These are phyloP conservation scores for Reticulitermes lucifugus DNA, from an alignment of 2,888 invertebrate genomes.

Conservation along the genomic window DNA sequence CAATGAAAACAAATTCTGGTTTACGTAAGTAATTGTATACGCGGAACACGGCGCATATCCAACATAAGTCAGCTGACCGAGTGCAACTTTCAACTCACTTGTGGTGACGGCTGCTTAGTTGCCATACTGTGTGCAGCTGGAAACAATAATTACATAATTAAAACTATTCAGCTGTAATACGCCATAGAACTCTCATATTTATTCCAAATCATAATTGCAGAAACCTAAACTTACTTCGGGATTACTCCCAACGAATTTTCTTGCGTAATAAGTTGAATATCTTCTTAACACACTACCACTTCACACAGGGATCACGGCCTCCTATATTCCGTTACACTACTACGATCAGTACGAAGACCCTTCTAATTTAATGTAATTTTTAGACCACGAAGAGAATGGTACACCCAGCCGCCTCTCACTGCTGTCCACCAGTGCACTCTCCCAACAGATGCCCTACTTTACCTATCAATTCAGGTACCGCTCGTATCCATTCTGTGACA, in stretches of 20 bases:
- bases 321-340: conserved; percentile 32
- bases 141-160: conserved; percentile 26
- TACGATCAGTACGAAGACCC: conserved; percentile 11
- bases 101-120: conserved; percentile 38
- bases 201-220: not conserved
- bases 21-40: not conserved
- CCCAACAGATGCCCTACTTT: not conserved
- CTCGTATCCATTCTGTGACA: too few relatives aligned
- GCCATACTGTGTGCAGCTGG: conserved; percentile 19
- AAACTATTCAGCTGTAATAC: not conserved
- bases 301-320: conserved; percentile 9
- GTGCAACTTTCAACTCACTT: conserved; percentile 24
- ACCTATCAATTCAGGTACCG: too few relatives aligned
- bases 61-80: conserved; percentile 34
- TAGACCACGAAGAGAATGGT: not conserved
- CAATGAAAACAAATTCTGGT: not conserved
- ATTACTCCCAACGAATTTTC: not conserved
- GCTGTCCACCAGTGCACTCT: not conserved
- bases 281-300: not conserved
- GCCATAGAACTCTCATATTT: not conserved
- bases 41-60: conserved; percentile 9
- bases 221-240: not conserved
- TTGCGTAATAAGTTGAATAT: not conserved
- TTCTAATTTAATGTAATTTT: not conserved
- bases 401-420: not conserved